A percentile compares a stretch with the other conserved stretches of the same genome.
Evolutionary conservation across 2,113 vertebrate species (phyloP).

Genomic region (Plotosus lineatus): DNA sequence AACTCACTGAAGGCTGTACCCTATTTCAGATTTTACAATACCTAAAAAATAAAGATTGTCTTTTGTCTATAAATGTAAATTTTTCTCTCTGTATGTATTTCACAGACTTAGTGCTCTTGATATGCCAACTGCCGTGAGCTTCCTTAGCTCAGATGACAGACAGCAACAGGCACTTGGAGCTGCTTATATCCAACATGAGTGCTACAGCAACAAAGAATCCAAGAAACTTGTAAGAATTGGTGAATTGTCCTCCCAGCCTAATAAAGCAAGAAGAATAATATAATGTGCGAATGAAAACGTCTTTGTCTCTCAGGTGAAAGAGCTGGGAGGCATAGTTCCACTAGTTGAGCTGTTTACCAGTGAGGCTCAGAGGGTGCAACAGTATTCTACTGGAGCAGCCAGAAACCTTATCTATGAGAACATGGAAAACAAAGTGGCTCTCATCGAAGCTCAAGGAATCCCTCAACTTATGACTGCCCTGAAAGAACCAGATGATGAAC

Average conservation of each 20-base stretch:
- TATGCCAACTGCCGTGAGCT: conserved; percentile 82
- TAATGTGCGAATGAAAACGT: background rate
- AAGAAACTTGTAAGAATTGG: conserved; percentile 80
- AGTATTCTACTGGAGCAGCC: conserved; percentile 86
- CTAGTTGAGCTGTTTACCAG: conserved; percentile 89
- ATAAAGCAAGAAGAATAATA: background rate
- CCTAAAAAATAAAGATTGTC: background rate
- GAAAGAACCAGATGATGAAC: conserved; percentile 81
- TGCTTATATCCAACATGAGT: conserved; percentile 91
- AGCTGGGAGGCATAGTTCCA: conserved; percentile 79
- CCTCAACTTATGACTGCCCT: conserved; percentile 78
- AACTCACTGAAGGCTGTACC: background rate
- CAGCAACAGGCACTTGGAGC: conserved; percentile 85
- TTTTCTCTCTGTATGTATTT: background rate
- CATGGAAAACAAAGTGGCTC: conserved; percentile 82
- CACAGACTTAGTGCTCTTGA: conserved; percentile 68
- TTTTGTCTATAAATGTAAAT: background rate
- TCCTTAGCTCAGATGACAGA: conserved; percentile 79
- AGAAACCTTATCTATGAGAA: conserved; percentile 95
- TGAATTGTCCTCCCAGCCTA: background rate
- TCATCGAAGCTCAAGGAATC: conserved; percentile 87
- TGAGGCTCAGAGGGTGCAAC: conserved; percentile 85
- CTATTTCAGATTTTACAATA: background rate
- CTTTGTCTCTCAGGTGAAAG: conserved; percentile 74
- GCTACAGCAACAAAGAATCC: conserved; percentile 82